These are phyloP conservation scores for Heteropelma amictum DNA, from an alignment of 2,888 invertebrate species.

Conservation along the genomic window DNA sequence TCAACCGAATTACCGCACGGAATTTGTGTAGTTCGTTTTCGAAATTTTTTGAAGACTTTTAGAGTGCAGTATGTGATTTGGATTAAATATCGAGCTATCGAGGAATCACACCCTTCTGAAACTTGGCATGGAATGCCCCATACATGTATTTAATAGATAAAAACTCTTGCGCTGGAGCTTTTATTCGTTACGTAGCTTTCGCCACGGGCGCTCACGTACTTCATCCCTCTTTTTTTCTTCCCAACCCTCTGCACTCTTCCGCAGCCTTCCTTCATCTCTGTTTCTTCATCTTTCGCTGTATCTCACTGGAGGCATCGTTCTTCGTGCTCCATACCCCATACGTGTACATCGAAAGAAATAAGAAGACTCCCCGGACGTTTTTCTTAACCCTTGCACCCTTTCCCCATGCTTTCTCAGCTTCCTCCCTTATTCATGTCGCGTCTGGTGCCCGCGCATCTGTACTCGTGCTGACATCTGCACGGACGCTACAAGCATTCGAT, in stretches of 20 bases:
- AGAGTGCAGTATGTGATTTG: too few species aligned
- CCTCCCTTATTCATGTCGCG: conserved; percentile 13
- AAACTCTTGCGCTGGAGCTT: conserved; percentile 3
- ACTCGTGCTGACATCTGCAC: neutral
- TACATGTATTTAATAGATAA: neutral
- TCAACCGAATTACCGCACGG: too few species aligned
- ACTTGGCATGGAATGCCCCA: too few species aligned
- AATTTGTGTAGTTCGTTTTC: too few species aligned
- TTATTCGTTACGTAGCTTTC: conserved; percentile 9
- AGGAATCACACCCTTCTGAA: too few species aligned
- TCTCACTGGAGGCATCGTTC: conserved; percentile 1
- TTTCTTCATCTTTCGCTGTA: neutral
- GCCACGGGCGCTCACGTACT: conserved; percentile 9
- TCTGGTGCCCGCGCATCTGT: conserved; percentile 6
- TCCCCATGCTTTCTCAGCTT: neutral
- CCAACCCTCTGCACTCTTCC: neutral
- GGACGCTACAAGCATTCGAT: too few species aligned
- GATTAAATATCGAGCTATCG: too few species aligned
- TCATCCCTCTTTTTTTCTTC: neutral
- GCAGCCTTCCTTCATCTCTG: neutral
- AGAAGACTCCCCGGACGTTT: neutral
- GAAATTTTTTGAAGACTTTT: too few species aligned
- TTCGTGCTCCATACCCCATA: neutral
- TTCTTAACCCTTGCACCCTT: neutral
- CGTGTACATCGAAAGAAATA: neutral